Evolutionary conservation across 2,888 invertebrate genomes (phyloP), one percentile per base, ranked within the genome.

Genomic region (Drosophila acutilabella): DNA sequence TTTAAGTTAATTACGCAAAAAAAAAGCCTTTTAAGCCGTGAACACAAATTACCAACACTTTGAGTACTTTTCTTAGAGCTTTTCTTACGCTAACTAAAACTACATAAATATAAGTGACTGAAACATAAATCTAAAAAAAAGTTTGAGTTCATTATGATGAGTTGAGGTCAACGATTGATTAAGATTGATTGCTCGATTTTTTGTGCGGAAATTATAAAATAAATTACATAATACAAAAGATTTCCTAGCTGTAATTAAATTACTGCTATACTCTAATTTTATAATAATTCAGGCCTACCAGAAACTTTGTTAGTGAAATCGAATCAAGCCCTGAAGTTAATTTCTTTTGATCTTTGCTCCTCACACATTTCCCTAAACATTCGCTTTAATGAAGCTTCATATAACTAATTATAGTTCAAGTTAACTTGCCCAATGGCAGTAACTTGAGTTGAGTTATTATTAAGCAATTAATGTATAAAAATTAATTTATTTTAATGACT

Each of bases 1-100:
- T 78, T 74, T 58, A 58, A 88, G 80, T 71, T 80, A 83, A 88
- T 88, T 88, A 69, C 77, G 74, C 77, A 81, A 85, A 81, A 85
- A 77, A 61, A 59, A 81, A 62, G 57, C 54, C 71, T 69, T 61
- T 78, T 65, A 74, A 76, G 66, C 48, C 20, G 54, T 48, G 41
- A 26, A 58, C 62, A 59, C 67, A 75, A 75, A 80, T 76, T 78
- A 54, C 57, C 74, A 71, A 71, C 59, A 53, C 52, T 58, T 59
- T 50, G 41, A 45, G 36, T 36, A 64, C 71, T 54, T 64, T 75
- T 50, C 42, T 52, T 8, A 40, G 50, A 62, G 51, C 8, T 13
- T 23, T 57, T 36, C 33, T 30, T 54, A n/a, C 26, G 50, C 45
- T 11, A 33, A 23, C 56, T 14, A 10, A 14, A 51, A 52, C 52